Percentiles rank a stretch among this genome's conserved stretches.
Evolutionary conservation across 2,113 vertebrate species (phyloP).

Genomic region (Mobula birostris): DNA sequence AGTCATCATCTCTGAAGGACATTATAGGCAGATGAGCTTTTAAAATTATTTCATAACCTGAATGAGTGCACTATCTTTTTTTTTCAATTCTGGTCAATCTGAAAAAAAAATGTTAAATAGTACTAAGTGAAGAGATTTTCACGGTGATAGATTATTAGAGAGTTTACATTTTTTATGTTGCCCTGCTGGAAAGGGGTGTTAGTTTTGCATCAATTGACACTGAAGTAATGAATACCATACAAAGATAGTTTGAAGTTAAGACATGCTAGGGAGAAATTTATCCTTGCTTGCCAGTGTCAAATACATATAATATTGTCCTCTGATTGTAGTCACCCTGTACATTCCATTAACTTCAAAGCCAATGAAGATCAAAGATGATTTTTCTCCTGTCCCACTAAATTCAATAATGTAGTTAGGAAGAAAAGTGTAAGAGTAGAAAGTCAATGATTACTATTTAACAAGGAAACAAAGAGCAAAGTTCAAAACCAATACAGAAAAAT

Average conservation of each 20-base stretch:
- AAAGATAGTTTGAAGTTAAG: background rate
- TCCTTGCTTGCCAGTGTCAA: too few species aligned
- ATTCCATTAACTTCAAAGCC: too few species aligned
- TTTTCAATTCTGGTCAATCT: background rate
- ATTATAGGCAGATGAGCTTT: background rate
- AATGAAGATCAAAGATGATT: too few species aligned
- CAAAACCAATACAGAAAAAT: background rate
- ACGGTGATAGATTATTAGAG: background rate
- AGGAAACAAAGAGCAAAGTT: background rate
- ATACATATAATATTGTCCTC: too few species aligned
- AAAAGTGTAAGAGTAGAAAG: background rate
- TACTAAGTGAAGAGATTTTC: background rate
- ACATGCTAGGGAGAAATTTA: too few species aligned
- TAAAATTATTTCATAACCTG: background rate
- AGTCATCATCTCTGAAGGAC: background rate
- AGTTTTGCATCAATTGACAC: background rate
- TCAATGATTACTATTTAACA: background rate
- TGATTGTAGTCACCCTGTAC: too few species aligned
- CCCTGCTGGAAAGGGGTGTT: background rate
- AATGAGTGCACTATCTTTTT: too few species aligned
- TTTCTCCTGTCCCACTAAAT: background rate
- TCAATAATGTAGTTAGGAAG: background rate
- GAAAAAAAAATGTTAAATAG: background rate
- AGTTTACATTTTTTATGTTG: background rate
- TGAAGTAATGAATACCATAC: background rate